These are phyloP conservation scores for Miltochrista miniata DNA, from an alignment of 2,888 invertebrate species.

Conservation along the genomic window DNA sequence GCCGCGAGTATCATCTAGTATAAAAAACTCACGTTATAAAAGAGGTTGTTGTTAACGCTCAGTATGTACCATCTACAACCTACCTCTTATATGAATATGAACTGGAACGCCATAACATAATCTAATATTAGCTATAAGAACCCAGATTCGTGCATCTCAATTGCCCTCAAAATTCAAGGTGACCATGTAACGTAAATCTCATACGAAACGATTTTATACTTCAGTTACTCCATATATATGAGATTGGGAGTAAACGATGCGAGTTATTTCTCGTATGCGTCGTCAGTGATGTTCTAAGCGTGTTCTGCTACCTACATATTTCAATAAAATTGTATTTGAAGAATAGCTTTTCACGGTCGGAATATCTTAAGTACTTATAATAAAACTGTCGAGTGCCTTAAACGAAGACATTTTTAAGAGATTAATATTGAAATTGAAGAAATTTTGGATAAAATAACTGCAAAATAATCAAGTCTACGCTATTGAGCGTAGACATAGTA, in stretches of 20 bases:
- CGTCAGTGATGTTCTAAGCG: neutral
- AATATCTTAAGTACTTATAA: too few species aligned
- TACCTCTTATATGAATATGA: constrained; percentile 4
- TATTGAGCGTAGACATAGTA: too few species aligned
- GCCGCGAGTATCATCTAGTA: too few species aligned
- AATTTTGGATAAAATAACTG: too few species aligned
- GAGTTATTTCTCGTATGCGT: constrained; percentile 1
- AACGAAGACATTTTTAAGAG: too few species aligned
- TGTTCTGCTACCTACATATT: neutral
- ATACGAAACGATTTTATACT: constrained; percentile 48
- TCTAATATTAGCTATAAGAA: constrained; percentile 6
- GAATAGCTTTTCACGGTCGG: neutral
- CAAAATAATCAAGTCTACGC: too few species aligned
- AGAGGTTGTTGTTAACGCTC: neutral
- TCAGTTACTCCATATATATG: constrained; percentile 32
- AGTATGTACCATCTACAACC: too few species aligned
- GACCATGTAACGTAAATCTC: constrained; percentile 42
- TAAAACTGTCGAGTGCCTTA: too few species aligned
- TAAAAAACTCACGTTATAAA: too few species aligned
- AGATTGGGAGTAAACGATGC: constrained; percentile 1
- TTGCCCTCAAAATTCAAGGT: constrained; percentile 31
- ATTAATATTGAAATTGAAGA: too few species aligned
- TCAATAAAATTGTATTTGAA: neutral
- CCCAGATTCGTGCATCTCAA: constrained; percentile 20
- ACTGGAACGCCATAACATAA: constrained; percentile 4